Base-by-base conservation (phyloP, 1,140 invertebrate genomes). In the Oedothorax gibbosus region DNA sequence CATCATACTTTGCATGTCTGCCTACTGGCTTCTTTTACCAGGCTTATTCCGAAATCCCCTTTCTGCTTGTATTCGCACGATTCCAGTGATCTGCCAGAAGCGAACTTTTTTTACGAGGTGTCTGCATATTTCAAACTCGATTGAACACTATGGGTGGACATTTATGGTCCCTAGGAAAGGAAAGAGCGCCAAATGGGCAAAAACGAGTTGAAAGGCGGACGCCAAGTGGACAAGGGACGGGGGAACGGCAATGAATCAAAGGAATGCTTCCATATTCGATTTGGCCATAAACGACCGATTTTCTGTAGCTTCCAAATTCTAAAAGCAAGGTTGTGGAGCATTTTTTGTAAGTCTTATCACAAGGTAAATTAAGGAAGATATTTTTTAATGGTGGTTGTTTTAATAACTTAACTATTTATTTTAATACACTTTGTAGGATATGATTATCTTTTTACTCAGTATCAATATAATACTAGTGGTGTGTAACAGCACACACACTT, bases 71-170 rank as follows among this genome's bases (percentile, higher is more conserved):
- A 20, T 6, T 6, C 9, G 8, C 5, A n/a, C 54, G 8, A 14
- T 71, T 71, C 51, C 21, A 51, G 69, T n/a, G 53, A 69, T 65
- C 68, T 57, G 21, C 60, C 14, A 21, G 11, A 49, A 73, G 57
- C 57, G 80, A 50, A 64, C 69, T 73, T 82, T 73, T 73, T 35
- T 35, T 82, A 73, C 69, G 80, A 82, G 80, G 69, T 82, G 80
- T 82, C 68, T 82, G 80, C 69, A 82, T 82, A 73, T 82, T 82
- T 82, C 80, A 73, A 82, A 82, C 80, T 82, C 80, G 80, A 82
- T 82, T 82, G 80, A 82, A 65, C 69, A 64, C 80, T 71, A 82
- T 82, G 57, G 65, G 66, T 51, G 56, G 78, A 81, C 78, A 81
- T 81, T 81, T 81, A 81, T 81, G 80, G 69, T 12, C 51, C 50